These are phyloP conservation scores for Gymnosoma rotundatum DNA, from an alignment of 2,888 invertebrate genomes.

Conservation along the genomic window DNA sequence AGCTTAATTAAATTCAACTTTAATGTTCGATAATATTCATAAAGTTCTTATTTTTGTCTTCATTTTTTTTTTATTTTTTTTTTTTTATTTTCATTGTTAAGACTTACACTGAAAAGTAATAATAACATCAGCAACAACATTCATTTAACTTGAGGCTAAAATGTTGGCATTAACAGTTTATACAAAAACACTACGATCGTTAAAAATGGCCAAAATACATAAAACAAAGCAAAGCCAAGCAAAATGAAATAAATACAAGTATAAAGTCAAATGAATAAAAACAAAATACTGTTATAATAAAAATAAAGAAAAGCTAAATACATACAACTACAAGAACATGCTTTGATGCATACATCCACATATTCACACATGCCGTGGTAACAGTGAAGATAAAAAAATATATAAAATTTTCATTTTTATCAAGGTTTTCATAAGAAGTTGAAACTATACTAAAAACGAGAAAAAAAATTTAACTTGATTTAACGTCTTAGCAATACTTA, in stretches of 20 bases:
- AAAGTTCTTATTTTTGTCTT: conserved; percentile 38
- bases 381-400: conserved; percentile 6
- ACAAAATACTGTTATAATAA: conserved; percentile 24
- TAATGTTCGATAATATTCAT: conserved; percentile 70
- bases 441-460: no score
- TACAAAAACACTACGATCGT: conserved; percentile 61
- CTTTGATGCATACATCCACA: no score
- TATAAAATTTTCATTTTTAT: no score
- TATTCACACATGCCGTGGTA: background rate
- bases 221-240: background rate
- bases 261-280: background rate
- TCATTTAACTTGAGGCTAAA: conserved; percentile 58
- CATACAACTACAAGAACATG: background rate
- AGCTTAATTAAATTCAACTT: conserved; percentile 69
- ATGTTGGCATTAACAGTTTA: conserved; percentile 66
- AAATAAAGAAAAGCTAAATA: conserved; percentile 35
- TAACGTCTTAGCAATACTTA: no score
- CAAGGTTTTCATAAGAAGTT: no score
- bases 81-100: conserved; percentile 1
- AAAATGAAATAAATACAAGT: background rate
- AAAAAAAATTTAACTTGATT: no score
- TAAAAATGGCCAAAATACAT: conserved; percentile 57
- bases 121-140: no score
- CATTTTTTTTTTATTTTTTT: conserved; percentile 14
- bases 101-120: conserved; percentile 12